Evolutionary conservation across 2,888 invertebrate species (phyloP).

Genomic region (Terebella lapidaria): DNA sequence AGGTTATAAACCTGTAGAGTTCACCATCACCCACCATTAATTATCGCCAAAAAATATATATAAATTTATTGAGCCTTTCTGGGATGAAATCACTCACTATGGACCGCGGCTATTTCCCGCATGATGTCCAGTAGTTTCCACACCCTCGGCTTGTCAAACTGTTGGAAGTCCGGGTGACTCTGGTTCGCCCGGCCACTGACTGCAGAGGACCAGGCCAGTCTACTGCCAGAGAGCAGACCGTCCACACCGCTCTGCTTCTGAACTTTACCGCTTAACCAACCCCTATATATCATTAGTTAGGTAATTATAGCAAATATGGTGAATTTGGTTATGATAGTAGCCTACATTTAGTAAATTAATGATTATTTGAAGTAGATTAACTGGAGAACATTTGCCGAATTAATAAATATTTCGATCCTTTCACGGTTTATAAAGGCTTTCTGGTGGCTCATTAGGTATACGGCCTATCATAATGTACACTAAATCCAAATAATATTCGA

Average conservation of each 20-base stretch:
- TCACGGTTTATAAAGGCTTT: too few species aligned
- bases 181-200: not conserved
- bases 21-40: not conserved
- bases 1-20: not conserved
- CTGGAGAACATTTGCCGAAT: too few species aligned
- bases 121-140: conserved; percentile 14
- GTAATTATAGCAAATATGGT: not conserved
- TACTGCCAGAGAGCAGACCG: not conserved
- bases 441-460: too few species aligned
- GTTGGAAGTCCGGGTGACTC: not conserved
- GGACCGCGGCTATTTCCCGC: conserved; percentile 2
- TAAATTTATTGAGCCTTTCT: not conserved
- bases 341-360: too few species aligned
- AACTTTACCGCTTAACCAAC: conserved; percentile 13
- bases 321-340: not conserved
- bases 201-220: not conserved
- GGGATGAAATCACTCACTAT: too few species aligned
- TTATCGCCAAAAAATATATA: not conserved
- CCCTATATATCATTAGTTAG: conserved; percentile 7
- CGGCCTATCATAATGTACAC: too few species aligned
- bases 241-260: not conserved
- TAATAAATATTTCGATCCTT: too few species aligned
- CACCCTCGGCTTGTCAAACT: conserved; percentile 5
- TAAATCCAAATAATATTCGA: too few species aligned
- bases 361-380: too few species aligned